Percentiles rank a stretch among this genome's conserved stretches.
Conservation (phyloP, 2,113 vertebrate genomes). For the Corythoichthys haematopterus region DNA sequence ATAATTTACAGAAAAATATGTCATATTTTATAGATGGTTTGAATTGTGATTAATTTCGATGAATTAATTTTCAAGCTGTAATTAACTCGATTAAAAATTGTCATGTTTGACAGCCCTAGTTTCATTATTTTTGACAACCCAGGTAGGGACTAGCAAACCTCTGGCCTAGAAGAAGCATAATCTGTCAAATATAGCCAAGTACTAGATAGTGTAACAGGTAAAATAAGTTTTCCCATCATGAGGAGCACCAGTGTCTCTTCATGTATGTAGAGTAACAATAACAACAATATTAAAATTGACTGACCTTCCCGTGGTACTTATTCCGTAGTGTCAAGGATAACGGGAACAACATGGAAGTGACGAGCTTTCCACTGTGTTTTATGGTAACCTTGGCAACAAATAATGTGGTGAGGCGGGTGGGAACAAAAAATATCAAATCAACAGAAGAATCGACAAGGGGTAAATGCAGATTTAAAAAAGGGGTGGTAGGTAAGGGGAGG, state of each 20-base stretch:
- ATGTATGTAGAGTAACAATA: not conserved
- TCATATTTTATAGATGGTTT: no score
- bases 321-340: slow-evolving; percentile 28
- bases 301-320: slow-evolving; percentile 34
- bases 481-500: slow-evolving; percentile 39
- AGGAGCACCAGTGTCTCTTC: not conserved
- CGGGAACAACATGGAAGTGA: slow-evolving; percentile 73
- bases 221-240: no score
- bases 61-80: no score
- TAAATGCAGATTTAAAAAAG: slow-evolving; percentile 20
- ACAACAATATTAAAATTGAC: slow-evolving; percentile 5
- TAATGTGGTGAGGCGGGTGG: slow-evolving; percentile 58
- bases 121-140: no score
- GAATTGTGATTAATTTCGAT: no score
- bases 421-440: slow-evolving; percentile 52
- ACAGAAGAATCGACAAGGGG: slow-evolving; percentile 68
- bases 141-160: no score
- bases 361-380: slow-evolving; percentile 80
- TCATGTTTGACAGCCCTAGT: no score
- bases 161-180: no score
- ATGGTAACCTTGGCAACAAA: slow-evolving; percentile 83
- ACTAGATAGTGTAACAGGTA: no score
- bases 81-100: no score
- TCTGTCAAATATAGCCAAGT: no score
- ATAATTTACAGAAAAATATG: no score